Percentiles rank a stretch among this genome's conserved stretches.
Conservation (phyloP, 2,888 invertebrate genomes). For the Zhuqinia jingwanae region DNA sequence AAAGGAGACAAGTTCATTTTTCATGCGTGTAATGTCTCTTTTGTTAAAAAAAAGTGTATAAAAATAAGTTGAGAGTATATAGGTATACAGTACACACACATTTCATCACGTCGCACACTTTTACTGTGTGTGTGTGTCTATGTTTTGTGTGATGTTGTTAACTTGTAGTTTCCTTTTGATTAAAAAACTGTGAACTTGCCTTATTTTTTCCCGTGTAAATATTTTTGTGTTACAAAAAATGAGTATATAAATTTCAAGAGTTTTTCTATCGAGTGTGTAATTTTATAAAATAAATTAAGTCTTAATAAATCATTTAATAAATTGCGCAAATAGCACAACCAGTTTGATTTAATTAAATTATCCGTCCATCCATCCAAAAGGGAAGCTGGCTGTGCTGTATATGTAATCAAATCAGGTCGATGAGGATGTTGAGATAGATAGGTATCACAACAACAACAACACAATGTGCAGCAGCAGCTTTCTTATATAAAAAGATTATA, state of each 20-base stretch:
- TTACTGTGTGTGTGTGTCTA: too few species aligned
- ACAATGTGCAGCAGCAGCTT: too few species aligned
- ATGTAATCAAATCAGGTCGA: constrained; percentile 62
- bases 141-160: constrained; percentile 35
- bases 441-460: too few species aligned
- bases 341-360: constrained; percentile 65
- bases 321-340: constrained; percentile 52
- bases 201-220: neutral
- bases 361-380: constrained; percentile 26
- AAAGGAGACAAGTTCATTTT: constrained; percentile 4
- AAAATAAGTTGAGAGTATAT: neutral
- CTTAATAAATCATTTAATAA: constrained; percentile 54
- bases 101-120: constrained; percentile 53
- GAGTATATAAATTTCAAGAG: too few species aligned
- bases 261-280: constrained; percentile 33
- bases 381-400: too few species aligned
- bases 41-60: neutral
- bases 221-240: too few species aligned
- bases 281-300: constrained; percentile 53
- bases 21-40: constrained; percentile 30
- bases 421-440: constrained; percentile 59
- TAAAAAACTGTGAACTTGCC: constrained; percentile 46
- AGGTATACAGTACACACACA: too few species aligned
- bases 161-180: constrained; percentile 51
- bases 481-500: too few species aligned